Evolutionary conservation across 2,797 vertebrate species (phyloP).

Genomic region (Manis javanica): DNA sequence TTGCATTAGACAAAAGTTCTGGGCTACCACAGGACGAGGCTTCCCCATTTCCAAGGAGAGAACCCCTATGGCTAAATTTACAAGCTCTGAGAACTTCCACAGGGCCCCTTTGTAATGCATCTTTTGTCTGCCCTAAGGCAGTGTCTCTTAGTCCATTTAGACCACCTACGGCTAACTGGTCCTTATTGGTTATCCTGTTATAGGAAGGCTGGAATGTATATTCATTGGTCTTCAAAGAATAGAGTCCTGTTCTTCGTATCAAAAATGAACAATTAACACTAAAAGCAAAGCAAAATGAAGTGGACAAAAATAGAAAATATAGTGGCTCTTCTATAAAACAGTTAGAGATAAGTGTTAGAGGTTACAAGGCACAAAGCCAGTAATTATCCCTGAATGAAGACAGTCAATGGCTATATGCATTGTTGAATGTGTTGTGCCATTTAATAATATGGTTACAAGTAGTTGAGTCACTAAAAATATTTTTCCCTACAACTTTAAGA

Average conservation of each 20-base stretch:
- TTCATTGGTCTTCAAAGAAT: conserved; percentile 45
- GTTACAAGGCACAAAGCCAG: neutral
- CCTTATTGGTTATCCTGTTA: neutral
- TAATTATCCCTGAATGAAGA: neutral
- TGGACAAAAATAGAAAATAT: neutral
- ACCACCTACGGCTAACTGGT: neutral
- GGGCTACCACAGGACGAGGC: neutral
- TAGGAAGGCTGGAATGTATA: neutral
- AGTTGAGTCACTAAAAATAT: conserved; percentile 61
- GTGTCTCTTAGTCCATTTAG: neutral
- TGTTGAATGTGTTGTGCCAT: neutral
- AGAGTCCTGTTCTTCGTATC: conserved; percentile 37
- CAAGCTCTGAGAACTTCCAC: neutral
- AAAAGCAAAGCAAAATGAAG: conserved; percentile 54
- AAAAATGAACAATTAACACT: conserved; percentile 48
- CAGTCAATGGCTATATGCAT: neutral
- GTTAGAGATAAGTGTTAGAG: neutral
- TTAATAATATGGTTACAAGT: conserved; percentile 34
- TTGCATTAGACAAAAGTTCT: neutral
- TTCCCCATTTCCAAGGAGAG: neutral
- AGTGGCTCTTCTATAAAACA: neutral
- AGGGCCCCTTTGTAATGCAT: neutral
- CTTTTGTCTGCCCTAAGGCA: neutral
- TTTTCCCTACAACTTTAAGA: conserved; percentile 48
- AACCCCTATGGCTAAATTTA: neutral